Base-by-base conservation (phyloP, 92 coral and sea anemone species). In the Desmophyllum pertusum region DNA sequence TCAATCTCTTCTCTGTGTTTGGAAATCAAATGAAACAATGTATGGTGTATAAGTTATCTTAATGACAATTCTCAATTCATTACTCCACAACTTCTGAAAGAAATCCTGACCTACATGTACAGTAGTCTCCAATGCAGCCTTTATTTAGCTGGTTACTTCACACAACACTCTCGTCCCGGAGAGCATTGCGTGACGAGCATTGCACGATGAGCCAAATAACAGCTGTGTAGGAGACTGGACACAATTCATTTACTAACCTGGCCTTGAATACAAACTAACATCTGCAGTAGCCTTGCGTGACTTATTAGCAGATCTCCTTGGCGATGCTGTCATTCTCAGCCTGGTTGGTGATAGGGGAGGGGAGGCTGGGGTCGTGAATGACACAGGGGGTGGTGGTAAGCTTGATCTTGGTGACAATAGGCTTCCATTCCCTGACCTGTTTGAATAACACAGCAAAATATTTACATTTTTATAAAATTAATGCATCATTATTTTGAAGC, bases 341-440 rank as follows among this genome's bases (percentile, higher is more conserved):
- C 91, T 85, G 31, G 93, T 87, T 21, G 95, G 85, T 73, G 86
- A 83, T 8, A 52, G 70, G 35, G 79, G 88, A 70, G 91, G 92
- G 33, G 93, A 90, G 61, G 90, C 57, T 68, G 93, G 91, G 19
- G 52, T 33, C 27, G 87, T 81, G 52, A 83, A 75, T 11, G 92
- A 74, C 40, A 63, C 30, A 23, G 87, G 67, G 9, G 86, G 65
- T n/a, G 93, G 86, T n/a, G 73, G 33, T 43, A 93, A 80, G 78
- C 86, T 93, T 0, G 96, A 93, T 42, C 85, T 86, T 52, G 96
- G 81, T 29, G 96, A 93, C 45, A 90, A 65, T 5, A 93, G 23
- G 78, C 93, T 89, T 76, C 91, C 87, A 64, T 87, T 90, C 33
- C 61, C 79, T 45, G 80, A 64, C 59, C 93, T 92, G 69, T 39